These are phyloP conservation scores for Lepilemur septentrionalis DNA, from an alignment of 2,797 vertebrate genomes.

Conservation along the genomic window DNA sequence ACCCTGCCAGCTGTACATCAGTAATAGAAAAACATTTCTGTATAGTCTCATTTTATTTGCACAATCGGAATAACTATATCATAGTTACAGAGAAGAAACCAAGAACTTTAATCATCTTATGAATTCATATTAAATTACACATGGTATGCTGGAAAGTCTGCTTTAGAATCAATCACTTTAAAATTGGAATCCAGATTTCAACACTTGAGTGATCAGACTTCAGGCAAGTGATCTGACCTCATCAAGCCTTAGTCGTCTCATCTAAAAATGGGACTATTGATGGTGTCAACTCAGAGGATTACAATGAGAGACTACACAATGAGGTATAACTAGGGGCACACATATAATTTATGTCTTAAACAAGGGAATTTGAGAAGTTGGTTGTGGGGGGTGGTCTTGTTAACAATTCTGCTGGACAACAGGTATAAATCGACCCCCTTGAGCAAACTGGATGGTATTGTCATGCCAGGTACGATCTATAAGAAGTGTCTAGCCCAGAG, in stretches of 20 bases:
- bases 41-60: neutral
- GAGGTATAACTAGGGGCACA: neutral
- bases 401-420: neutral
- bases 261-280: neutral
- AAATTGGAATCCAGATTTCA: neutral
- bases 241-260: neutral
- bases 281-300: neutral
- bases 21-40: neutral
- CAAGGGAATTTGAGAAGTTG: neutral
- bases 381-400: neutral
- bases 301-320: neutral
- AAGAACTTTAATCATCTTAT: neutral
- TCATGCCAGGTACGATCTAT: neutral
- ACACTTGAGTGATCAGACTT: neutral
- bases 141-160: neutral
- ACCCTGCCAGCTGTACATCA: neutral
- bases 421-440: neutral
- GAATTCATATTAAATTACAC: neutral
- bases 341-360: neutral
- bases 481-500: neutral
- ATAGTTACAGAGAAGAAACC: neutral
- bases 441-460: neutral
- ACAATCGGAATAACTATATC: neutral
- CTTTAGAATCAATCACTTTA: neutral
- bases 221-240: neutral